Evolutionary conservation across 2,888 invertebrate species (phyloP).

Genomic region (Aelia acuminata): DNA sequence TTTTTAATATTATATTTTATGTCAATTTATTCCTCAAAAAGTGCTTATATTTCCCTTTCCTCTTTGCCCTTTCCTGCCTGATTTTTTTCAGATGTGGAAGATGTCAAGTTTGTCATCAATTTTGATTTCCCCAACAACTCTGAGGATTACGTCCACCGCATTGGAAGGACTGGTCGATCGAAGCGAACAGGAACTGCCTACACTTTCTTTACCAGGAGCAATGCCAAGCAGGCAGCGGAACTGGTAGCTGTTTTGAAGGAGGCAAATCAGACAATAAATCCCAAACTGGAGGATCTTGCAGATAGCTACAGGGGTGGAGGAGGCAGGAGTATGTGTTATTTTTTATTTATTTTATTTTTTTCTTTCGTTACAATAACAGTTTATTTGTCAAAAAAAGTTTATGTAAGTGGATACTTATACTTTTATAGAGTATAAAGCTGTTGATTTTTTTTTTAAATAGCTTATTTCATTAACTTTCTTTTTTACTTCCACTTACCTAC

Average conservation of each 20-base stretch:
- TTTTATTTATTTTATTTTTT: neutral
- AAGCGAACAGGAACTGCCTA: constrained; percentile 85
- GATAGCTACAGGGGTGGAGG: constrained; percentile 67
- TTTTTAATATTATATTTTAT: constrained; percentile 2
- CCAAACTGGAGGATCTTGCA: constrained; percentile 72
- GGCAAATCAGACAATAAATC: constrained; percentile 95
- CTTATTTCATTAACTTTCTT: too few species aligned
- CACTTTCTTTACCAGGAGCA: constrained; percentile 93
- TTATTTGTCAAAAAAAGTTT: too few species aligned
- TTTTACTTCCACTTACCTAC: too few species aligned
- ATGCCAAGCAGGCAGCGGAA: constrained; percentile 92
- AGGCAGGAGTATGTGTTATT: constrained; percentile 58
- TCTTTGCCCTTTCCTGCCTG: constrained; percentile 28
- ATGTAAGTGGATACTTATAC: too few species aligned
- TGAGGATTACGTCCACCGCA: constrained; percentile 82
- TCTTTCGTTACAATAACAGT: too few species aligned
- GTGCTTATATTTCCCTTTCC: constrained; percentile 42
- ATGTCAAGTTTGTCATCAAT: constrained; percentile 82
- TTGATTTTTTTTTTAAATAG: too few species aligned
- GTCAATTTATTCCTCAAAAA: neutral
- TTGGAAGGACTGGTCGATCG: constrained; percentile 79
- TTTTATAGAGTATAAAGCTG: too few species aligned
- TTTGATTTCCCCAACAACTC: constrained; percentile 80
- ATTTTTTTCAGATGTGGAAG: constrained; percentile 76
- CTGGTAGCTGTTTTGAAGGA: constrained; percentile 92